These are phyloP conservation scores for Carettochelys insculpta DNA, from an alignment of 2,113 vertebrate genomes.

Conservation along the genomic window DNA sequence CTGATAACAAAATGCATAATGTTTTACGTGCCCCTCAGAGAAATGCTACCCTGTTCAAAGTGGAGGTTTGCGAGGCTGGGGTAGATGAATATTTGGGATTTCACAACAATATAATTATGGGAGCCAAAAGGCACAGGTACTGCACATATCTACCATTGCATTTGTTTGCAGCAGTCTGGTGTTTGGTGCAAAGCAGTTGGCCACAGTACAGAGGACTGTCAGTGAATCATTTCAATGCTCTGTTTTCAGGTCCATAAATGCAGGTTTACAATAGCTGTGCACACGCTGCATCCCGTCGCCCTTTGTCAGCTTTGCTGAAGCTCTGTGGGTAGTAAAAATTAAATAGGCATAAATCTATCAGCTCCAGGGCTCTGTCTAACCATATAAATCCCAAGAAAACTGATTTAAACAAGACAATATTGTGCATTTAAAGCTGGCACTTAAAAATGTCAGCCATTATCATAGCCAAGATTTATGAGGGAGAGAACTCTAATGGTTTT, in stretches of 20 bases:
- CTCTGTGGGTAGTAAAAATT: conserved; percentile 44
- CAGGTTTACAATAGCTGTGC: conserved; percentile 45
- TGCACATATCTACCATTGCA: rapidly evolving
- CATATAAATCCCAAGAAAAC: conserved; percentile 48
- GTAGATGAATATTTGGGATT: background rate
- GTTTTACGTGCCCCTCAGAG: rapidly evolving
- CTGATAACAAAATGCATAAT: rapidly evolving
- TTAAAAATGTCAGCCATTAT: background rate
- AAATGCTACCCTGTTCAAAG: background rate
- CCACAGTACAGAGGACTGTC: background rate
- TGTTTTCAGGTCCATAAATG: background rate
- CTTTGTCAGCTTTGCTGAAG: background rate
- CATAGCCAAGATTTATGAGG: background rate
- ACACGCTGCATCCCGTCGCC: conserved; percentile 43
- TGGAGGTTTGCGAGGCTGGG: background rate
- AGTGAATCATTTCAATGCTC: conserved; percentile 31
- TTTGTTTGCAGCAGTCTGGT: rapidly evolving
- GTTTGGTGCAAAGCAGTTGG: background rate
- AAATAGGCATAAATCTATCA: conserved; percentile 64
- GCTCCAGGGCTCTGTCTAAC: background rate
- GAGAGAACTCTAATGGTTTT: background rate
- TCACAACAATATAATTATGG: background rate
- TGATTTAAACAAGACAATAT: conserved; percentile 57
- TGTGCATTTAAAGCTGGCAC: conserved; percentile 65
- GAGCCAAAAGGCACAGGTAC: background rate